phyloP scores from a whole-genome alignment of 2,113 vertebrate species.

The Tragulus kanchil region DNA sequence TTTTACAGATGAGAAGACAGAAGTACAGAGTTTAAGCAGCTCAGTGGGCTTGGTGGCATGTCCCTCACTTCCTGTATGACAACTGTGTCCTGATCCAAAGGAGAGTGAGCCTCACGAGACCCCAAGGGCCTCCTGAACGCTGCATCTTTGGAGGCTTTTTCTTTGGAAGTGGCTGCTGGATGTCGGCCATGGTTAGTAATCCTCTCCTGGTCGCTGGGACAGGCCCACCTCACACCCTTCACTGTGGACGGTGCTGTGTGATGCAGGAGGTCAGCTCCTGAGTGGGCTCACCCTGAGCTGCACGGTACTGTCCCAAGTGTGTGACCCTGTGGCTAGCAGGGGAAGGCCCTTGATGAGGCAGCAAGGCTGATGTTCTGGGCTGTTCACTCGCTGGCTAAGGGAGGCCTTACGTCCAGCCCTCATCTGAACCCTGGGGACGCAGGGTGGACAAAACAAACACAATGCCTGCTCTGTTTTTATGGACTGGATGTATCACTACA shows the following conservation, averaged over 20 bases:
- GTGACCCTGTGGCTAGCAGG: not conserved
- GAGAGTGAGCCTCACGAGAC: not conserved
- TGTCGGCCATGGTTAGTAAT: rapidly evolving
- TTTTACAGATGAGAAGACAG: not conserved
- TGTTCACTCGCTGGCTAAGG: not conserved
- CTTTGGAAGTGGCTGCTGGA: not conserved
- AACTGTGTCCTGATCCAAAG: not conserved
- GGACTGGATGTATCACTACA: not conserved
- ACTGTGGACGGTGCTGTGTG: rapidly evolving
- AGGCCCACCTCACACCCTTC: not conserved
- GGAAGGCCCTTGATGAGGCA: not conserved
- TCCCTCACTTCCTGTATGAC: not conserved
- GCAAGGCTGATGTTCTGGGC: not conserved
- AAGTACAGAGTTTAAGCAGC: not conserved
- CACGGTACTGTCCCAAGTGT: not conserved
- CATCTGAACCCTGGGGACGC: not conserved
- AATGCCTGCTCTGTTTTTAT: not conserved
- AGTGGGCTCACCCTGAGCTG: not conserved
- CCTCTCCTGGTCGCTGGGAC: not conserved
- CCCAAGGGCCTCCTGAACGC: not conserved
- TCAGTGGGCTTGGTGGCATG: not conserved
- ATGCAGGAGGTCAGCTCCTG: not conserved
- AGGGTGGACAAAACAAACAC: not conserved
- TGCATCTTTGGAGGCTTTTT: not conserved
- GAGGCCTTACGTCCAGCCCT: not conserved